Base-by-base conservation (phyloP, 2,888 invertebrate genomes). In the Aspidiotus destructor region DNA sequence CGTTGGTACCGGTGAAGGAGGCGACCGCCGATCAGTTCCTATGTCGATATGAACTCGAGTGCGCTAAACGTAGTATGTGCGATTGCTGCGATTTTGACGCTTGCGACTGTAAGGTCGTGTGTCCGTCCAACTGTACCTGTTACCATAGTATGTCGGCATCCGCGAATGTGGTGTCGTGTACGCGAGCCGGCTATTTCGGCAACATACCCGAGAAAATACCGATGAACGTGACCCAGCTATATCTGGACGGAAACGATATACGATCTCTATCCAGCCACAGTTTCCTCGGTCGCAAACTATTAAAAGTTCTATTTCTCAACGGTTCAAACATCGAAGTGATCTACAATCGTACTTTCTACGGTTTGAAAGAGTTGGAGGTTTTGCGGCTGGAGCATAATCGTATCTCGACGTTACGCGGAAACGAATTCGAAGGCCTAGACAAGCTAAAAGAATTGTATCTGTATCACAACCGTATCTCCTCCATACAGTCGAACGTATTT, bases 61-160 rank as follows among this genome's bases (percentile, higher is more conserved):
- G 92, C 78, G 90, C 90, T 77, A 88, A 90, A 7, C 70, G 71
- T 6, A 70, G 70, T 44, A 79, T 89, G 72, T 93, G 92, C 76
- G 88, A 90, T 75, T 93, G 92, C 76, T 93, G 92, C 78, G 91
- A 92, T 77, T 93, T 89, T 76, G 91, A 91, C 75, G 89, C 89
- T 48, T 93, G 92, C 77, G 92, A 93, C 78, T 93, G 92, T 80
- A 89, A 92, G 81, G 91, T 91, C 87, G 89, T 88, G 63, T 93
- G 92, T 75, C 92, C 92, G 40, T 83, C 82, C 69, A 89, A 89
- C 76, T 93, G 92, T 79, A 87, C 88, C 68, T 93, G 92, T 78
- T 92, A 89, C 79, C 89, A 90, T 76, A 92, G 92, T 78, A 87
- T 89, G 76, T 86, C 87, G 40, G 92, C 90, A 88, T 84, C 86